A percentile compares a stretch with the other conserved stretches of the same genome.
Conservation (phyloP, 2,113 vertebrate genomes). For the Ptilonorhynchus violaceus region DNA sequence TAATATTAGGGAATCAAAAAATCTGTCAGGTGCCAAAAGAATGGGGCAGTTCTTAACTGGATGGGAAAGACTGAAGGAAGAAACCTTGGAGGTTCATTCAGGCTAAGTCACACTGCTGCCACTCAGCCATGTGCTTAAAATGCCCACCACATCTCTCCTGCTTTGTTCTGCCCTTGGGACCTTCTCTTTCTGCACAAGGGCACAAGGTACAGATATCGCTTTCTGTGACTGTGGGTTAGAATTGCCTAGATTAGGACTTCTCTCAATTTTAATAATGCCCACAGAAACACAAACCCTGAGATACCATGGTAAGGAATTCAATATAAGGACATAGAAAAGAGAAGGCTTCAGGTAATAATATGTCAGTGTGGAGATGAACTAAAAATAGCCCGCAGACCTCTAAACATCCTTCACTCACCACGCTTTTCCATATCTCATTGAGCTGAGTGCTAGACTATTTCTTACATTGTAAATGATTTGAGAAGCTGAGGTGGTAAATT, state of each 20-base stretch:
- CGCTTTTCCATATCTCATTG: not conserved
- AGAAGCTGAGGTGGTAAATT: not conserved
- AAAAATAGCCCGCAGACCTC: not conserved
- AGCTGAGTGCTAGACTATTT: not conserved
- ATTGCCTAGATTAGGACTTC: not conserved
- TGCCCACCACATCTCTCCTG: not conserved
- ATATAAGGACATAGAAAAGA: not conserved
- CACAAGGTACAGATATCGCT: not conserved
- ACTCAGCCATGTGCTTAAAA: not conserved
- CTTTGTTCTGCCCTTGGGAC: not conserved
- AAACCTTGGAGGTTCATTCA: not conserved
- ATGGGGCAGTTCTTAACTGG: not conserved
- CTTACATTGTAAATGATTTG: not conserved
- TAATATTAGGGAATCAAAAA: not conserved
- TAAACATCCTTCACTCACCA: not conserved
- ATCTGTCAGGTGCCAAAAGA: not conserved
- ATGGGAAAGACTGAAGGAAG: not conserved
- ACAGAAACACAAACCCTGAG: not conserved
- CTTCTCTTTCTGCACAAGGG: not conserved
- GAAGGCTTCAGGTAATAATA: not conserved
- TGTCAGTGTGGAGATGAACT: not conserved
- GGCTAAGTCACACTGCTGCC: not conserved
- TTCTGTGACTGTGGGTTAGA: not conserved
- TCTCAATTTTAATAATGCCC: slow-evolving; percentile 6
- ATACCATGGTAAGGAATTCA: not conserved